Base-by-base conservation (phyloP, 2,888 invertebrate genomes). In the Catocala sponsa region DNA sequence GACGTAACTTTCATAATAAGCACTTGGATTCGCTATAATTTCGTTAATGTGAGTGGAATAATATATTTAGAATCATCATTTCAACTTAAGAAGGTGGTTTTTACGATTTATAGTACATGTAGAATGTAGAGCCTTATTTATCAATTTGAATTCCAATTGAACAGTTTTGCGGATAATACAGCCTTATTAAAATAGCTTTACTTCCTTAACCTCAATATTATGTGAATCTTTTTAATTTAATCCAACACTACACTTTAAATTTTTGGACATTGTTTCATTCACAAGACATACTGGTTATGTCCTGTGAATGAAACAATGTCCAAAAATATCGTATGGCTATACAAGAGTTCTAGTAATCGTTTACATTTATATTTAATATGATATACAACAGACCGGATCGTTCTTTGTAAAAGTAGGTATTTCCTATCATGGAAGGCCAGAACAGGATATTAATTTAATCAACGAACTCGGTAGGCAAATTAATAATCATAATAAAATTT, bases 1-100 rank as follows among this genome's bases (percentile, higher is more conserved):
- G 42, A 56, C 42, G 57, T 65, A 50, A 12, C 10, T 64, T 67
- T 42, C 72, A 55, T 48, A 71, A 74, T 47, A 44, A 47, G 43
- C 33, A 48, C 44, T 47, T 59, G 53, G 48, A 15, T 60, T 56
- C 33, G 42, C n/a, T 62, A 46, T 46, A 51, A 55, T 72, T 72
- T 60, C 13, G 32, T 7, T 49, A 52, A 52, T 55, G 52, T 25
- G 43, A 35, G 15, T 58, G 12, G 10, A 44, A 25, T 38, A 38
- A 38, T 38, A 38, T 38, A 38, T 38, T 38, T 38, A 9, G 9
- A 38, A 7, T 38, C 35, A 7, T 9, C 35, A 1, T 38, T 6
- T 4, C 35, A 38, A 38, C 9, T 38, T 38, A 6, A 9, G 6
- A 7, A 11, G 47, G 33, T 47, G 0, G 25, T 52, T 42, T 47